Evolutionary conservation across 1,140 invertebrate genomes (phyloP), one percentile per base, ranked within the genome.

Genomic region (Daktulosphaira vitifoliae): DNA sequence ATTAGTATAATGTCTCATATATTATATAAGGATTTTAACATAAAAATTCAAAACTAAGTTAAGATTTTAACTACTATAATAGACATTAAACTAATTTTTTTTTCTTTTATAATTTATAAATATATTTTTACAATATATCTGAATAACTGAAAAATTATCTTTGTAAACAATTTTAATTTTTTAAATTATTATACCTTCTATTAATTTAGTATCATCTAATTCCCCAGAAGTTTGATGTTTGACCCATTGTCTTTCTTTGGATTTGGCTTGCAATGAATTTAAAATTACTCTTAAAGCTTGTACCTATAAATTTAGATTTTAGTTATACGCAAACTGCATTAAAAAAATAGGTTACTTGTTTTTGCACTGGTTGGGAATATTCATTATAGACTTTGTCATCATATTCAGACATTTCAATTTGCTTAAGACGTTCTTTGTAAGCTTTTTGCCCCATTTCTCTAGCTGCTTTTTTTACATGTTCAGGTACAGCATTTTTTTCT

Each of bases 321-420:
- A 23, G 23, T 56, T 22, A 25, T 26, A 16, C 77, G 3, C 87
- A 73, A 13, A 82, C 77, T 33, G 75, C 76, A 77, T 42, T n/a
- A n/a, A 15, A 20, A 1, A 65, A 50, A 29, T 44, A 25, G 37
- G 38, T 75, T 66, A 91, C 86, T 77, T 91, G 86, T 66, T 81
- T 84, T 13, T 83, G 76, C 15, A 96, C 91, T 38, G 87, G 84
- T 46, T 79, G 77, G 38, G 85, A 83, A 74, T 91, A 93, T 72
- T 88, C 83, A 20, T 84, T 82, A 72, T 98, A 98, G 2, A 94
- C 71, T 44, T 86, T 81, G 33, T 90, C 90, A 76, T 98, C 95
- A 74, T 92, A 92, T 71, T 90, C 86, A 70, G 88, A 92, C 95
- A 98, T 98, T 70, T 86, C 82, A 56, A 98, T 98, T 75, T 98